phyloP scores from a whole-genome alignment of 2,888 invertebrate species.

The Caenorhabditis sp. region DNA sequence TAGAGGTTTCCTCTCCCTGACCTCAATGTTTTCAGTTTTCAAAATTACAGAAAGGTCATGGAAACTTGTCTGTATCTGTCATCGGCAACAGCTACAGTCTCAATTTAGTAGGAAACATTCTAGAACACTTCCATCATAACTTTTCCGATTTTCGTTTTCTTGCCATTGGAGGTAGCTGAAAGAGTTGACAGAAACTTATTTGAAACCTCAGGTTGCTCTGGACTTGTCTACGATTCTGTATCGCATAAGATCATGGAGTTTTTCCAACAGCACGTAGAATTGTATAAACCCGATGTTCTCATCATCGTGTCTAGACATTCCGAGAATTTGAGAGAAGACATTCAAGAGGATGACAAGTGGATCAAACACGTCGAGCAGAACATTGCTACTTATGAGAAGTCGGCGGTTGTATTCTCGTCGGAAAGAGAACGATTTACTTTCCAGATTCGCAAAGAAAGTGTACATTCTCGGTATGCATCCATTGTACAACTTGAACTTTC shows the following conservation, averaged over 20 bases:
- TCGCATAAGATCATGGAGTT: not conserved
- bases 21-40: not conserved
- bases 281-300: not conserved
- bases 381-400: not conserved
- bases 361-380: not conserved
- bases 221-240: not conserved
- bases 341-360: not conserved
- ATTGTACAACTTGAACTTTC: slow-evolving; percentile 25
- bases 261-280: not conserved
- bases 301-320: not conserved
- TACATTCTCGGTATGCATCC: slow-evolving; percentile 36
- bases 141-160: not conserved
- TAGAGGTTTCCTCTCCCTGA: not conserved
- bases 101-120: not conserved
- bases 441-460: slow-evolving; percentile 17
- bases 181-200: no score
- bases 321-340: not conserved
- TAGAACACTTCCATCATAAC: not conserved
- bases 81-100: not conserved
- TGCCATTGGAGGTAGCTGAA: not conserved
- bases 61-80: not conserved
- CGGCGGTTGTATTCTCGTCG: no score
- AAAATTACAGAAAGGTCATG: not conserved
- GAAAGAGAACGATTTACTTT: no score
- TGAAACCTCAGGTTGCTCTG: not conserved